phyloP scores from a whole-genome alignment of 2,888 invertebrate genomes.

The Blastobasis lacticolella region DNA sequence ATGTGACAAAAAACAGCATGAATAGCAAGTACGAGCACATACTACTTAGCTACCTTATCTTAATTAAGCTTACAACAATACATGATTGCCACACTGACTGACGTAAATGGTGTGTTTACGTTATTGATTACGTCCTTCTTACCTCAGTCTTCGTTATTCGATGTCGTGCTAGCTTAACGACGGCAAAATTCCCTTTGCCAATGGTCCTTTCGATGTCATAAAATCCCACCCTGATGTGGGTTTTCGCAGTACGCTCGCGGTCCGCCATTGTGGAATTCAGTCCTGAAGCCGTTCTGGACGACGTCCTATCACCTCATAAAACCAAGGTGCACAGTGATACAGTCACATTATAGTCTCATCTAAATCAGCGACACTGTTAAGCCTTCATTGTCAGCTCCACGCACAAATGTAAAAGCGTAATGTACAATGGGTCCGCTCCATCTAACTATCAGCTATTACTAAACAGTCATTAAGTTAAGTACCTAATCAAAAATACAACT shows the following conservation, averaged over 20 bases:
- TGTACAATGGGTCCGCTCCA: too few species aligned
- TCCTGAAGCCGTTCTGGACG: slow-evolving; percentile 40
- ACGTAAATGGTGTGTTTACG: background rate
- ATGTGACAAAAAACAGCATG: too few species aligned
- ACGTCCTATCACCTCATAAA: slow-evolving; percentile 35
- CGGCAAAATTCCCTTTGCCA: slow-evolving; percentile 99
- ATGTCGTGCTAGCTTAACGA: slow-evolving; percentile 98
- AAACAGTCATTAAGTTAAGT: background rate
- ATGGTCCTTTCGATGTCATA: slow-evolving; percentile 98
- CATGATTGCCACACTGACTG: background rate
- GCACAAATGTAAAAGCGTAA: slow-evolving; percentile 2
- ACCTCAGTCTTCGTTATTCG: slow-evolving; percentile 99
- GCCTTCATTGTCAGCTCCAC: slow-evolving; percentile 26
- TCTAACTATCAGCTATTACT: too few species aligned
- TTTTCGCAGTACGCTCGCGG: slow-evolving; percentile 74
- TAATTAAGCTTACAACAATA: too few species aligned
- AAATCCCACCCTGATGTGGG: slow-evolving; percentile 93
- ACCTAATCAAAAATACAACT: background rate
- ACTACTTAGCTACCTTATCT: too few species aligned
- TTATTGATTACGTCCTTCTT: slow-evolving; percentile 37
- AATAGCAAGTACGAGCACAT: too few species aligned
- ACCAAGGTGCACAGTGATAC: slow-evolving; percentile 15
- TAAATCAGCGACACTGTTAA: slow-evolving; percentile 20
- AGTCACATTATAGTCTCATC: slow-evolving; percentile 27
- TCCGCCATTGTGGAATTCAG: slow-evolving; percentile 70